phyloP scores from a whole-genome alignment of 2,797 vertebrate genomes.

The Neopelma chrysocephalum region DNA sequence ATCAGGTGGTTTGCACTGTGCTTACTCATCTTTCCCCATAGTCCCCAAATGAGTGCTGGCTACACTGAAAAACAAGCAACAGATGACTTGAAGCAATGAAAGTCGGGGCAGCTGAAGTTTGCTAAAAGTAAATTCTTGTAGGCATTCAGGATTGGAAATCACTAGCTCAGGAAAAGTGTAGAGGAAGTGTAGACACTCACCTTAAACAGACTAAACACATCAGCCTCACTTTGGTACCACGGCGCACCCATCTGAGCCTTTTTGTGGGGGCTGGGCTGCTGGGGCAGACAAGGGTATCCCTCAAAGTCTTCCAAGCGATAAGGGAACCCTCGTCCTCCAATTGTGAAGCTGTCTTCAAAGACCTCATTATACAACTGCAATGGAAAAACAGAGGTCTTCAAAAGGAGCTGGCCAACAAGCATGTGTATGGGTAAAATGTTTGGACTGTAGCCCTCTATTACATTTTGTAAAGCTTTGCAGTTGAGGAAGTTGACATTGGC shows the following conservation, averaged over 20 bases:
- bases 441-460: not conserved
- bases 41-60: not conserved
- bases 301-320: constrained; percentile 64
- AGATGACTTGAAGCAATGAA: not conserved
- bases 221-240: constrained; percentile 61
- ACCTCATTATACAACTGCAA: not conserved
- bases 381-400: not conserved
- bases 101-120: not conserved
- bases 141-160: not conserved
- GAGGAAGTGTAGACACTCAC: not conserved
- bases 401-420: not conserved
- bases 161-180: not conserved
- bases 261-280: not conserved
- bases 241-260: not conserved
- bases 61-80: not conserved
- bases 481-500: not conserved
- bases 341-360: not conserved
- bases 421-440: not conserved
- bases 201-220: constrained; percentile 60
- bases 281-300: constrained; percentile 46
- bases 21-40: not conserved
- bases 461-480: not conserved
- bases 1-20: not conserved
- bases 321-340: constrained; percentile 23
- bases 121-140: not conserved